These are phyloP conservation scores for Anastatus disparis DNA, from an alignment of 1,140 invertebrate species.

Conservation along the genomic window DNA sequence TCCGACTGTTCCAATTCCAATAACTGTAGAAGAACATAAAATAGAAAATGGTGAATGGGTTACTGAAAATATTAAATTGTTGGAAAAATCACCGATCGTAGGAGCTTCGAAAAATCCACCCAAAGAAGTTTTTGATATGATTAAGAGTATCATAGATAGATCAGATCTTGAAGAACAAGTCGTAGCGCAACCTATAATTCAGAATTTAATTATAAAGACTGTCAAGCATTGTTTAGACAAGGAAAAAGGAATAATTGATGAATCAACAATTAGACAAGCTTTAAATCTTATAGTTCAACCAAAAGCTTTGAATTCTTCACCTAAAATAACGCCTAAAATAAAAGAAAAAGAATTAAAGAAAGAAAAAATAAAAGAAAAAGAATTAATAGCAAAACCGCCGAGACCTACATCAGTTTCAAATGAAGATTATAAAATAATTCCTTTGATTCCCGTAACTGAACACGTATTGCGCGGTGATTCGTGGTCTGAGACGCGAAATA, in stretches of 20 bases:
- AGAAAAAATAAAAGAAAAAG: neutral
- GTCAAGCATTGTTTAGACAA: constrained; percentile 44
- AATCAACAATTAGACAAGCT: constrained; percentile 44
- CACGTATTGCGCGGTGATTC: neutral
- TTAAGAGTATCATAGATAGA: constrained; percentile 45
- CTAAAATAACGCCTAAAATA: neutral
- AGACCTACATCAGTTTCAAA: neutral
- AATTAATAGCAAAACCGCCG: neutral
- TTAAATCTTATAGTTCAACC: constrained; percentile 44
- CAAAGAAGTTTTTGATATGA: constrained; percentile 5
- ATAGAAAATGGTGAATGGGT: neutral
- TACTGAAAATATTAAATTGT: neutral
- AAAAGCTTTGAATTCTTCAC: neutral
- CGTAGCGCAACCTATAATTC: constrained; percentile 40
- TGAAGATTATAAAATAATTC: neutral
- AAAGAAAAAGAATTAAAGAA: neutral
- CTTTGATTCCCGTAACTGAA: neutral
- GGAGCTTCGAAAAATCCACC: neutral
- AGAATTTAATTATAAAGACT: constrained; percentile 54
- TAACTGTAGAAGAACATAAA: neutral
- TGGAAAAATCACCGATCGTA: neutral
- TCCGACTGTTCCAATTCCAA: neutral
- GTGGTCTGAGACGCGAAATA: neutral
- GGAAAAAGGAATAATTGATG: constrained; percentile 37
- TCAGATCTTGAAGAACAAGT: constrained; percentile 45